Percentiles rank a stretch among this genome's conserved stretches.
Conservation (phyloP, 2,113 vertebrate species). For the Cephalopterus ornatus region DNA sequence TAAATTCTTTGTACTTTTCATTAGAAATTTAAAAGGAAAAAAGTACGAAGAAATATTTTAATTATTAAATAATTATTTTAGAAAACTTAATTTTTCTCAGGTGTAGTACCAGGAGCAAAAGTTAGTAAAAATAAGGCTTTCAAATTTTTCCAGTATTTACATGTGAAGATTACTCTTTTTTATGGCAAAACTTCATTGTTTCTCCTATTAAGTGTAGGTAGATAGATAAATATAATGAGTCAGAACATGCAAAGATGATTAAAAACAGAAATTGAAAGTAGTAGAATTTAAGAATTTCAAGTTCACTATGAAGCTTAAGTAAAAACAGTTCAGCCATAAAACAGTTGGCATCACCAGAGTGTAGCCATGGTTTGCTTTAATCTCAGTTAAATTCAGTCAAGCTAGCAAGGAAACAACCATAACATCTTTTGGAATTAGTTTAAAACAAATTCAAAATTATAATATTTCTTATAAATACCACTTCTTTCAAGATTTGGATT, state of each 20-base stretch:
- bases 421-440: not conserved
- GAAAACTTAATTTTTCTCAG: not conserved
- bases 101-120: not conserved
- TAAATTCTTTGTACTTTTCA: not conserved
- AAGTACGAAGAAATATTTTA: not conserved
- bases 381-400: not conserved
- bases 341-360: not conserved
- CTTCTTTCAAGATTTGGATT: not conserved
- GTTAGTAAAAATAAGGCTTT: not conserved
- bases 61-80: not conserved
- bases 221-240: not conserved
- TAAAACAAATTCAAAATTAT: not conserved
- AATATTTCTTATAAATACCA: not conserved
- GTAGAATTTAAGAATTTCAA: not conserved
- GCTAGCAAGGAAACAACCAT: not conserved
- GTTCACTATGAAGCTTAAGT: not conserved
- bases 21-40: not conserved
- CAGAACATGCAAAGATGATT: not conserved
- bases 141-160: not conserved
- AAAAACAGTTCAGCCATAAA: not conserved
- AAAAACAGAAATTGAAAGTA: not conserved
- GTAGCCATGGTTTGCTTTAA: not conserved
- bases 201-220: not conserved
- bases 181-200: not conserved
- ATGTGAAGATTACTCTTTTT: not conserved